Base-by-base conservation (phyloP, 2,797 vertebrate genomes). In the Manis javanica region DNA sequence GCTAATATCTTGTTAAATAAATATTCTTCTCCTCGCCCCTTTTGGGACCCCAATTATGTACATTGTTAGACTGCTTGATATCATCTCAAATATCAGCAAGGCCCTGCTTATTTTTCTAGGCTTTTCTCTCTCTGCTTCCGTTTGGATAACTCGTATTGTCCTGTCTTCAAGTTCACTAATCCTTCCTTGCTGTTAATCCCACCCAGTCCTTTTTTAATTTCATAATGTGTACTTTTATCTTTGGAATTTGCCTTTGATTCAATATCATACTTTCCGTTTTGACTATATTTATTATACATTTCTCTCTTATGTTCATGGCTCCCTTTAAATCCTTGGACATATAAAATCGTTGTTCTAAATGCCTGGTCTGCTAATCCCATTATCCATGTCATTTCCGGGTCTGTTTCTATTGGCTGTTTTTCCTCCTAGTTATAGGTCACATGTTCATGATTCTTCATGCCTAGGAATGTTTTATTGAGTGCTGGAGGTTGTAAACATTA, bases 301-400 rank as follows among this genome's bases (percentile, higher is more conserved):
- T 39, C 19, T 57, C n/a, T 71, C 26, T 66, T 49, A 7, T 23
- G n/a, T 18, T 18, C 23, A 11, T 14, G 1, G 23, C 34, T 72
- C 59, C 72, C 24, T 42, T 42, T 79, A 55, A 46, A n/a, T 21
- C 42, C 71, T 78, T 3, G 19, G 29, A 29, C 2, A 4, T 8
- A 34, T 16, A 3, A 24, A 34, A 3, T 4, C 2, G 4, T 3
- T 11, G 55, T 46, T 46, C 72, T 23, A 24, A 39, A 39, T 3
- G 24, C 57, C n/a, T 26, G 3, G 4, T 61, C 57, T 11, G 46
- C 29, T 3, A 13, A 19, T 29, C 31, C 18, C 18, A 4, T 26
- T 14, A 0, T 24, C 5, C 4, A 0, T 1, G 29, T 8, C 8
- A 3, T 66, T 55, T 49, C 74, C 42, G 34, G 34, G 10, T 79